These are phyloP conservation scores for Microplitis manilae DNA, from an alignment of 2,888 invertebrate species.

Conservation along the genomic window DNA sequence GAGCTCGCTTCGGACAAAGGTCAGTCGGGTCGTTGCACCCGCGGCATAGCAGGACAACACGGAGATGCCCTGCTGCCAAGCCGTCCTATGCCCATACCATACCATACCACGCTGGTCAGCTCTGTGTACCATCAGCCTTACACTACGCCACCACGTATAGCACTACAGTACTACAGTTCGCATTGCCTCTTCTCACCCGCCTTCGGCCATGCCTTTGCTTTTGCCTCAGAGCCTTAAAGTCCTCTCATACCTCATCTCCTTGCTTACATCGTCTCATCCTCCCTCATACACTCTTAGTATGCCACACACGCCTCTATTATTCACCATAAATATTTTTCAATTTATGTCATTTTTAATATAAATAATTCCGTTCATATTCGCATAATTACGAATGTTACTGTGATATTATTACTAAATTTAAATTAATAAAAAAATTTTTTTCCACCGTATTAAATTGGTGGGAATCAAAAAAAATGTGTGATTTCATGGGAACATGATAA, in stretches of 20 bases:
- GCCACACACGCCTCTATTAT: neutral
- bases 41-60: slow-evolving; percentile 66
- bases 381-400: neutral
- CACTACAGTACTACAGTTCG: slow-evolving; percentile 25
- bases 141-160: neutral
- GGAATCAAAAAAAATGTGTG: neutral
- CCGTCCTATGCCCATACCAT: slow-evolving; percentile 16
- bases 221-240: neutral
- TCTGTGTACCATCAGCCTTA: slow-evolving; percentile 27
- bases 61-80: slow-evolving; percentile 48
- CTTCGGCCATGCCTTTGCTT: slow-evolving; percentile 24
- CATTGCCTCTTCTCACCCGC: slow-evolving; percentile 26
- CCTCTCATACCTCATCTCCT: neutral
- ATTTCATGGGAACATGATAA: slow-evolving; percentile 26
- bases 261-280: slow-evolving; percentile 11
- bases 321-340: neutral
- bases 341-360: neutral
- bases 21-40: slow-evolving; percentile 70
- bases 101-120: slow-evolving; percentile 6
- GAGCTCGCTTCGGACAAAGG: slow-evolving; percentile 69
- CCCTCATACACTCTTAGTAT: neutral
- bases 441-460: neutral
- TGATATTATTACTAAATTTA: too few species aligned
- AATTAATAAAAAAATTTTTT: neutral
- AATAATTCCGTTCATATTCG: neutral